Evolutionary conservation across 2,888 invertebrate species (phyloP).

Genomic region (Lasioglossum malachurum): DNA sequence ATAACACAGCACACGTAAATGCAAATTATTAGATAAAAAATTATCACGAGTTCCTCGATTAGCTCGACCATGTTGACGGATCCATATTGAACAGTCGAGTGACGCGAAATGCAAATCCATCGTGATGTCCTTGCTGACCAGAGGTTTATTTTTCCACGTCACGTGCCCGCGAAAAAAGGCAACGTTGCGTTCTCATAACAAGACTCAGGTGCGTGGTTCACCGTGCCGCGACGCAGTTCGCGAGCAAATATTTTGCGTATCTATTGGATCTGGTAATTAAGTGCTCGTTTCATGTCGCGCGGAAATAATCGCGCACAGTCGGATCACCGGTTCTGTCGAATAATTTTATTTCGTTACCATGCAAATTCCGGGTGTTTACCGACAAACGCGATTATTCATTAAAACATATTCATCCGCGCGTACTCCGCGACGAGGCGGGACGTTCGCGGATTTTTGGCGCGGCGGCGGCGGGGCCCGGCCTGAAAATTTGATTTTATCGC

Average conservation of each 20-base stretch:
- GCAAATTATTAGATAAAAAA: background rate
- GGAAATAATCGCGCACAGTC: slow-evolving; percentile 9
- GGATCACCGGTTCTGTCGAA: background rate
- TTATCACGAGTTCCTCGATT: background rate
- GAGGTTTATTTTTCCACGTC: background rate
- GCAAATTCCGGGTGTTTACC: slow-evolving; percentile 24
- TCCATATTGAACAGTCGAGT: background rate
- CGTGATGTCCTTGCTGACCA: background rate
- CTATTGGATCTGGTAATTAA: slow-evolving; percentile 1
- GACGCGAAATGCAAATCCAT: background rate
- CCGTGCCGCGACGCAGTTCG: background rate
- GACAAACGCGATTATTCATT: slow-evolving; percentile 42
- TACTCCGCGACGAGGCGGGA: background rate
- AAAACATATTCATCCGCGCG: slow-evolving; percentile 24
- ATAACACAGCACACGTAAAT: background rate
- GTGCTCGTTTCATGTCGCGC: slow-evolving; percentile 6
- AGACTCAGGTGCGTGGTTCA: background rate
- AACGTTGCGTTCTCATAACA: background rate
- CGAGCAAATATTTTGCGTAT: background rate
- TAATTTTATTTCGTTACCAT: slow-evolving; percentile 8
- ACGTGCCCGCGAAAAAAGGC: background rate
- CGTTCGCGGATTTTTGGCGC: slow-evolving; percentile 27
- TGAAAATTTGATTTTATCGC: slow-evolving; percentile 12
- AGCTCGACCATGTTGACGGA: background rate
- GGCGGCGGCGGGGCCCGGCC: background rate